Evolutionary conservation across 2,113 vertebrate genomes (phyloP).

Genomic region (Eonycteris spelaea): DNA sequence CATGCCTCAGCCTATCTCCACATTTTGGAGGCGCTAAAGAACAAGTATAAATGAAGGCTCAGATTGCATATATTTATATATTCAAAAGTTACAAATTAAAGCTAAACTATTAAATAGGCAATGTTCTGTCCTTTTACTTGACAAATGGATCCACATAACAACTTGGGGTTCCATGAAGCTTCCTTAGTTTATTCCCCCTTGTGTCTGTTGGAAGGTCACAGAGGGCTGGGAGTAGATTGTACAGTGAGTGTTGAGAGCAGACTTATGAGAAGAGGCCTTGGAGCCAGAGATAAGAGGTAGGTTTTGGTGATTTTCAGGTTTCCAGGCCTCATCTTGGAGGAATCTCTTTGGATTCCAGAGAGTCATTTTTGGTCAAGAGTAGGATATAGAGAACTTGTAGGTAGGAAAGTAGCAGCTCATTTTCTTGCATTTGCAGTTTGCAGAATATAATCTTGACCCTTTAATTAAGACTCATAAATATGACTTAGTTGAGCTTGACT

Average conservation of each 20-base stretch:
- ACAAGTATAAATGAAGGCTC: background rate
- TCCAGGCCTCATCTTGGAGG: background rate
- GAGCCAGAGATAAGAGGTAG: background rate
- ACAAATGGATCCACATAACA: background rate
- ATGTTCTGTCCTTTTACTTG: background rate
- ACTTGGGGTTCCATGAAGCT: background rate
- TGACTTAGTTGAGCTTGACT: conserved; percentile 34
- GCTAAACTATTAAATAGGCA: background rate
- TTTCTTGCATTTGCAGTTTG: conserved; percentile 1
- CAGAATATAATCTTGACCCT: background rate
- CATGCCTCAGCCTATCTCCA: background rate
- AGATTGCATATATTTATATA: background rate
- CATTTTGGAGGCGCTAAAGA: background rate
- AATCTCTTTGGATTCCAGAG: background rate
- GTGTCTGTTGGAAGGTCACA: background rate
- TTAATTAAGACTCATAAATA: conserved; percentile 5
- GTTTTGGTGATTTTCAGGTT: background rate
- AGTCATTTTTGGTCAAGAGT: background rate
- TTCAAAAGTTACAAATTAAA: conserved; percentile 6
- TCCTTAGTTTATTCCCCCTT: background rate
- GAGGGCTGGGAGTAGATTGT: background rate
- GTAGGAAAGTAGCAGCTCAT: conserved; percentile 7
- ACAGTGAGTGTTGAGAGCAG: background rate
- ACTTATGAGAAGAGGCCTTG: background rate
- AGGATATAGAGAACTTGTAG: background rate